Percentiles rank a stretch among this genome's conserved stretches.
These are phyloP conservation scores for Trachemys scripta DNA, from an alignment of 2,113 vertebrate species.

Conservation along the genomic window DNA sequence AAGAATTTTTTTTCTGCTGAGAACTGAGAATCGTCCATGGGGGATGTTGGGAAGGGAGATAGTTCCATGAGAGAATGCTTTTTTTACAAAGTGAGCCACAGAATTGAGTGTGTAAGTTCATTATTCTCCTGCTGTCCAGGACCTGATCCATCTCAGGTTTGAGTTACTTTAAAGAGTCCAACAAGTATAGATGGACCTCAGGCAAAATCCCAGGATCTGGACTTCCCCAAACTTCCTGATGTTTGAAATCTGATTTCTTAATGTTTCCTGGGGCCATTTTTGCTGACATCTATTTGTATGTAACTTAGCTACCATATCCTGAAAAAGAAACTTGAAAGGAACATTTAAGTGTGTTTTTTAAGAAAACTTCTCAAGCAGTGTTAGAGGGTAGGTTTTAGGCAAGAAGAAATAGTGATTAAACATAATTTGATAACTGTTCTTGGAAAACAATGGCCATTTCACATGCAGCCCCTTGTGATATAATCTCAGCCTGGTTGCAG, in stretches of 20 bases:
- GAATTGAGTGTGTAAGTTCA: neutral
- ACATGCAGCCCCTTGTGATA: neutral
- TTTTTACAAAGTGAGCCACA: neutral
- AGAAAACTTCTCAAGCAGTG: neutral
- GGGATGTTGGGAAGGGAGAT: neutral
- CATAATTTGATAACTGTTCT: neutral
- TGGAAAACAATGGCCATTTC: neutral
- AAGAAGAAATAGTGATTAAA: neutral
- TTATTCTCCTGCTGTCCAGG: neutral
- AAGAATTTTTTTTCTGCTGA: neutral
- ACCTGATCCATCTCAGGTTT: neutral
- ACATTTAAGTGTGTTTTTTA: neutral
- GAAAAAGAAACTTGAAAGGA: constrained; percentile 63
- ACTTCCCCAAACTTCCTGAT: neutral
- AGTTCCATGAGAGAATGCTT: neutral
- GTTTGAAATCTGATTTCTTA: neutral
- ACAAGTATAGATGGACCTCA: neutral
- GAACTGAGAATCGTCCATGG: neutral
- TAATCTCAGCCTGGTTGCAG: neutral
- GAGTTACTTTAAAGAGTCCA: neutral
- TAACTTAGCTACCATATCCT: constrained; percentile 45
- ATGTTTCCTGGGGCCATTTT: neutral
- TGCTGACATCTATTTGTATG: neutral
- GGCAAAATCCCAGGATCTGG: neutral
- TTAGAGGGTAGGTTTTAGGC: neutral